A percentile compares a stretch with the other conserved stretches of the same genome.
Conservation (phyloP, 2,888 invertebrate species). For the Pseudococcus viburni region DNA sequence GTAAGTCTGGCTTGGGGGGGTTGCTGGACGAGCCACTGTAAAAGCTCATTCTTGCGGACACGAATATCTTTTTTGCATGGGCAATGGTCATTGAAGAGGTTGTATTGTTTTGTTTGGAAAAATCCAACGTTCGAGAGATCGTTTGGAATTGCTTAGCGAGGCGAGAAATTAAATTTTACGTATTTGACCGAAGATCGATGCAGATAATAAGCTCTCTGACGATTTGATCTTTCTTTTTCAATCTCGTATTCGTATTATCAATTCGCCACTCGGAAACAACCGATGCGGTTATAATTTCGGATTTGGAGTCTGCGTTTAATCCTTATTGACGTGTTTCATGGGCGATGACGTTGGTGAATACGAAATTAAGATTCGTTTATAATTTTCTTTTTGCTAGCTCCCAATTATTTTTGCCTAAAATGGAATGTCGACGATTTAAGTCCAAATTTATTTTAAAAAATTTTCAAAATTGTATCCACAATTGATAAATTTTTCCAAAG, state of each 20-base stretch:
- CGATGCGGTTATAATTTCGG: background rate
- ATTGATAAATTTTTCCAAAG: no score
- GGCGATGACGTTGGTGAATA: background rate
- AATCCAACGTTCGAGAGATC: background rate
- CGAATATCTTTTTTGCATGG: no score
- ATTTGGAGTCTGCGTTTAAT: background rate
- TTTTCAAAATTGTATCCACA: no score
- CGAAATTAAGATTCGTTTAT: background rate
- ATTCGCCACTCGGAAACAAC: background rate
- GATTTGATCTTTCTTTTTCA: background rate
- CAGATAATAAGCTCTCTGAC: background rate
- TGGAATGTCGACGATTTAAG: no score
- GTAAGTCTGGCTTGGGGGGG: background rate
- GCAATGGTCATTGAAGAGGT: no score
- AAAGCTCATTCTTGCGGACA: no score
- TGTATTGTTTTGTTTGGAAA: no score
- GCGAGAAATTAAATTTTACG: slow-evolving; percentile 34
- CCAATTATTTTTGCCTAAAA: no score
- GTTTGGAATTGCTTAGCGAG: slow-evolving; percentile 13
- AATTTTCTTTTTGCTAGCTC: background rate
- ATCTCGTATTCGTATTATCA: background rate
- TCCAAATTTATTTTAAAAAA: no score
- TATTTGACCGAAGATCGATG: background rate
- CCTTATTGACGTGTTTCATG: background rate
- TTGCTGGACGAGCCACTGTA: background rate